These are phyloP conservation scores for Drosophila quinaria DNA, from an alignment of 2,888 invertebrate genomes.

Conservation along the genomic window DNA sequence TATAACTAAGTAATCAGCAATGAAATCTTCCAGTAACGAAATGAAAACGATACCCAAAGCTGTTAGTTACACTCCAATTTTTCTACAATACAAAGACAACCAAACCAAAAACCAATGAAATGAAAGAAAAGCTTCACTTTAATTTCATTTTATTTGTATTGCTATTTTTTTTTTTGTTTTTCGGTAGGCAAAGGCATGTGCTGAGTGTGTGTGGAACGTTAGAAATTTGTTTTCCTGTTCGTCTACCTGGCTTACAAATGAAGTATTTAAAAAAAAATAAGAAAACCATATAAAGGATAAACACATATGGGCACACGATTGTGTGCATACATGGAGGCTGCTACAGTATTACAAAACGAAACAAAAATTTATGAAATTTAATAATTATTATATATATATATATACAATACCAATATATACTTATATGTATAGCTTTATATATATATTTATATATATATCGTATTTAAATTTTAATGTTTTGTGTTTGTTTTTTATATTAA, in stretches of 20 bases:
- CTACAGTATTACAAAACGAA: constrained; percentile 79
- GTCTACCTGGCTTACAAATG: constrained; percentile 21
- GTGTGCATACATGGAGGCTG: constrained; percentile 77
- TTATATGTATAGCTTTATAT: constrained; percentile 20
- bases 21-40: constrained; percentile 75
- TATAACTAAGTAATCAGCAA: constrained; percentile 66
- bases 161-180: not conserved
- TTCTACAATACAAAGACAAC: constrained; percentile 47
- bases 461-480: constrained; percentile 61
- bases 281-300: constrained; percentile 40
- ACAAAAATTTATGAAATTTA: constrained; percentile 45
- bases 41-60: constrained; percentile 31
- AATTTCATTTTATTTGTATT: not conserved
- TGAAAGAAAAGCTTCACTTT: not conserved
- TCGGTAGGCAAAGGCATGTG: not conserved
- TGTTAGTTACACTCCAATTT: constrained; percentile 73
- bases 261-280: constrained; percentile 29
- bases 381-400: constrained; percentile 52
- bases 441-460: constrained; percentile 37
- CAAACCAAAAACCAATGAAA: constrained; percentile 13
- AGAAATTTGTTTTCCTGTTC: constrained; percentile 25
- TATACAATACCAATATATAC: constrained; percentile 34
- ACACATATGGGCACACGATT: constrained; percentile 41
- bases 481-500: constrained; percentile 63
- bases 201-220: constrained; percentile 24